phyloP scores from a whole-genome alignment of 1,140 invertebrate species.

The Aradophagus sp. region DNA sequence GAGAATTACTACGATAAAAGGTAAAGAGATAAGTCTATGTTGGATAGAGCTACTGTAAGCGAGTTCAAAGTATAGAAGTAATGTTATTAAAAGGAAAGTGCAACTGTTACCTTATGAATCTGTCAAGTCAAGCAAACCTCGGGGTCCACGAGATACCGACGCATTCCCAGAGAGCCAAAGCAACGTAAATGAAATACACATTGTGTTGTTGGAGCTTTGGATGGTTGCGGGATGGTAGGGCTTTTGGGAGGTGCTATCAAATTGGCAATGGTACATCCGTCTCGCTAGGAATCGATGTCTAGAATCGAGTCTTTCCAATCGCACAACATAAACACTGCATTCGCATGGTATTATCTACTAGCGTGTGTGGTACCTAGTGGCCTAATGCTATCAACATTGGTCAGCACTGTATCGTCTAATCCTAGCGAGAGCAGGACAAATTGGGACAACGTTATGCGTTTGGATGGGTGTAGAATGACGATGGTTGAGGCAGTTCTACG shows the following conservation, averaged over 20 bases:
- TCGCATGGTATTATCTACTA: constrained; percentile 51
- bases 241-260: constrained; percentile 12
- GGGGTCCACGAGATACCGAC: constrained; percentile 76
- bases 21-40: constrained; percentile 22
- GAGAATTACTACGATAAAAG: background rate
- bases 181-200: constrained; percentile 77
- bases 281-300: constrained; percentile 56
- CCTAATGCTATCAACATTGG: constrained; percentile 40
- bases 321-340: constrained; percentile 53
- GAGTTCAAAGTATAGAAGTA: constrained; percentile 44
- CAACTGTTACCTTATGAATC: constrained; percentile 76
- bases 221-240: constrained; percentile 31
- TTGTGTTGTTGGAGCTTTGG: constrained; percentile 66
- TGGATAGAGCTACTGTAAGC: constrained; percentile 31
- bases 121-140: constrained; percentile 77
- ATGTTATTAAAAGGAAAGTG: constrained; percentile 72
- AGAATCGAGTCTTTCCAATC: constrained; percentile 33
- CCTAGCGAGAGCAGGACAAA: constrained; percentile 63
- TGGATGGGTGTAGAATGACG: no score
- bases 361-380: constrained; percentile 49
- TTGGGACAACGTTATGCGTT: constrained; percentile 5
- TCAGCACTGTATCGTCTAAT: constrained; percentile 52
- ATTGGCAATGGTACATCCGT: constrained; percentile 37
- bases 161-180: constrained; percentile 78
- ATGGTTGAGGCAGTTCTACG: constrained; percentile 1